Base-by-base conservation (phyloP, 2,113 vertebrate genomes). In the Holacanthus passer region DNA sequence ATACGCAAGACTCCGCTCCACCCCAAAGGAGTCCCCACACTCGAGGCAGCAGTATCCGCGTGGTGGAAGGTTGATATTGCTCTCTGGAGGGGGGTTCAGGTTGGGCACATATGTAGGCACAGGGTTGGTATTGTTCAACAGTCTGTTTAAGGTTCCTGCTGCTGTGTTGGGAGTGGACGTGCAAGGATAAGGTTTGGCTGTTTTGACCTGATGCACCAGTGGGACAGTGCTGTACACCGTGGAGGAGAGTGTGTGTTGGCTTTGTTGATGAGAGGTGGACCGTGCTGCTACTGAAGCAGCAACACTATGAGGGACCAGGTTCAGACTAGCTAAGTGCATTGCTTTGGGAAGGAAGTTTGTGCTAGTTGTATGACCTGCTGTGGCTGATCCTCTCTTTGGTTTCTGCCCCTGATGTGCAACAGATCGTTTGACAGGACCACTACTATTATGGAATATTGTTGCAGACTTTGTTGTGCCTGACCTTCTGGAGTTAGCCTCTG, bases 251-350 rank as follows among this genome's bases (percentile, higher is more conserved):
- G 95, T 94, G 2, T 94, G 89, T 72, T 95, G 95, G 31, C 81
- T 94, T 5, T 95, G 95, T 37, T 95, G 93, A 84, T 95, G 96
- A 0, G 90, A 83, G 0, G 96, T 93, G 0, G 96, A 96, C 59
- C 96, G 97, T 0, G 96, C 96, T 0, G 96, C 93, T 7, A 97
- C 98, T 0, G 97, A 97, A 0, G 97, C 96, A 0, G 98, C 97
- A 0, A 99, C 97, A 0, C 98, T 99, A 85, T 99, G 98, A 0
- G 98, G 98, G 19, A 99, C 98, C 69, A 99, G 90, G 88, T 99
- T 99, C 83, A 99, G 96, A 83, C 97, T 99, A n/a, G 98, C 98
- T 83, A 99, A 90, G 93, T 99, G 98, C 86, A 99, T 95, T 0
- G 97, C 97, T 93, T 99, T 99, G 70, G 98, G 98, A 50, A 99